Conservation (phyloP, 2,797 vertebrate species). For the Mus minutoides region DNA sequence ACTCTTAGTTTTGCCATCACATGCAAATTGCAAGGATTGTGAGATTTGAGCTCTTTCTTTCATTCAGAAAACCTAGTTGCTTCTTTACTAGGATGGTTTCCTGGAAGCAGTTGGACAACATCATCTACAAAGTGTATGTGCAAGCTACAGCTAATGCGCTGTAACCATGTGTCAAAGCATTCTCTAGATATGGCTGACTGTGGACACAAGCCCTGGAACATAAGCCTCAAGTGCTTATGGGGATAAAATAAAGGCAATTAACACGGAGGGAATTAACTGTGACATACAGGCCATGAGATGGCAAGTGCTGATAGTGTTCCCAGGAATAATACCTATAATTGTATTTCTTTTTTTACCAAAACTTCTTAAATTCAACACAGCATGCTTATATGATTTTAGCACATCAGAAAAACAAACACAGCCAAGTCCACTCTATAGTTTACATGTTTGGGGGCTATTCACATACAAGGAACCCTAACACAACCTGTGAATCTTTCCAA, state of each 20-base stretch:
- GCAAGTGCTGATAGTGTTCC: not conserved
- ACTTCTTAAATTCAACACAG: not conserved
- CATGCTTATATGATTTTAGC: not conserved
- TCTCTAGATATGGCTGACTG: not conserved
- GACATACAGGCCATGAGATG: conserved; percentile 28
- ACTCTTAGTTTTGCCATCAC: conserved; percentile 82
- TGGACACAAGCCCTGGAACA: not conserved
- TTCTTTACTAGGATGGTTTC: conserved; percentile 50
- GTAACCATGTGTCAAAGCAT: not conserved
- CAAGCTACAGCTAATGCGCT: not conserved
- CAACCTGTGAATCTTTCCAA: not conserved
- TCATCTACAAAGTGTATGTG: not conserved
- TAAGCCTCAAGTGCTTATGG: not conserved
- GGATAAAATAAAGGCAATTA: conserved; percentile 43
- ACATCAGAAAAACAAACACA: not conserved
- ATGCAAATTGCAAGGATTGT: conserved; percentile 73
- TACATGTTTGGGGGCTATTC: not conserved
- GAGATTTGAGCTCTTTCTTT: conserved; percentile 65
- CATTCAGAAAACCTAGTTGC: conserved; percentile 64
- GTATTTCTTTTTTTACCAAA: not conserved
- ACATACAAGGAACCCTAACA: not conserved
- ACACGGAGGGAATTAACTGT: conserved; percentile 27
- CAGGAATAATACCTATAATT: not conserved
- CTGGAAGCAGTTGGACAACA: not conserved
- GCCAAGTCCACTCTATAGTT: not conserved